These are phyloP conservation scores for Cyaniris semiargus DNA, from an alignment of 2,888 invertebrate species.

Conservation along the genomic window DNA sequence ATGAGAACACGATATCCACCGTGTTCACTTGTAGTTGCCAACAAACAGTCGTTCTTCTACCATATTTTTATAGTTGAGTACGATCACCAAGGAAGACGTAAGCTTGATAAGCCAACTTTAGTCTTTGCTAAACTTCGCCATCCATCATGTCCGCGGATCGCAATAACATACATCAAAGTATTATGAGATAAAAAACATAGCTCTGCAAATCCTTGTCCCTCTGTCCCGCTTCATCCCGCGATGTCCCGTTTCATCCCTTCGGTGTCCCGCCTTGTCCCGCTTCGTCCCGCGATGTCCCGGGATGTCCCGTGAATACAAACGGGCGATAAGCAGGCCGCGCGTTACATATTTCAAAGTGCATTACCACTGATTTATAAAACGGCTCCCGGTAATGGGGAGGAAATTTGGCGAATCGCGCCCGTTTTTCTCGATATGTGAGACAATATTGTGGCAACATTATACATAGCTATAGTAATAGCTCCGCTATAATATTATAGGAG, in stretches of 20 bases:
- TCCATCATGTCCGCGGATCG: conserved; percentile 22
- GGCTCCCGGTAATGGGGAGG: conserved; percentile 39
- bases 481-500: background rate
- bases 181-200: conserved; percentile 27
- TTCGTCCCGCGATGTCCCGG: conserved; percentile 13
- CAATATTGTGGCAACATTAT: conserved; percentile 16
- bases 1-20: too few species aligned
- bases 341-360: conserved; percentile 64
- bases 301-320: conserved; percentile 57
- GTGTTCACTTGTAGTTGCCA: too few species aligned
- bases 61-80: background rate
- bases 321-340: conserved; percentile 56
- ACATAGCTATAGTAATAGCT: background rate
- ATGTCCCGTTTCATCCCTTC: background rate
- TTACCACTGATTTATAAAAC: conserved; percentile 66
- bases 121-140: background rate
- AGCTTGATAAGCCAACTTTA: background rate
- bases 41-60: too few species aligned
- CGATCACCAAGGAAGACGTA: background rate
- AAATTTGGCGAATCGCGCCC: conserved; percentile 34
- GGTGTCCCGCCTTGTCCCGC: conserved; percentile 21
- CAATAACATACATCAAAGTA: conserved; percentile 18
- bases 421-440: conserved; percentile 35
- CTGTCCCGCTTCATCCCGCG: background rate
- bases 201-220: conserved; percentile 1